Percentiles rank a stretch among this genome's conserved stretches.
Evolutionary conservation across 2,113 vertebrate genomes (phyloP).

Genomic region (Glaucidium brasilianum): DNA sequence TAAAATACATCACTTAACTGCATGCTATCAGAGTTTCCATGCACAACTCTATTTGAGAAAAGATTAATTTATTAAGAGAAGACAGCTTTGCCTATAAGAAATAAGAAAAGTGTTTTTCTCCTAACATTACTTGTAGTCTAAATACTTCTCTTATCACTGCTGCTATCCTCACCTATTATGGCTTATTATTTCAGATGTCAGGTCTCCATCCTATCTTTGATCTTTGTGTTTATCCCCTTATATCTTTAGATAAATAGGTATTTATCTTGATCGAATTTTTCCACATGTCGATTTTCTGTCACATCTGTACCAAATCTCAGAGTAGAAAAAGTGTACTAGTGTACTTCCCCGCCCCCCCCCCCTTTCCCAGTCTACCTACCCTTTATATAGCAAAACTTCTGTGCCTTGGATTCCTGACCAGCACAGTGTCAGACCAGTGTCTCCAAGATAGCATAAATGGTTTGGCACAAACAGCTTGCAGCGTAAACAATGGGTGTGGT

Average conservation of each 20-base stretch:
- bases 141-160: neutral
- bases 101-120: neutral
- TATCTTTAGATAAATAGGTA: neutral
- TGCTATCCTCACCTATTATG: neutral
- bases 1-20: neutral
- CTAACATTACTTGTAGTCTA: neutral
- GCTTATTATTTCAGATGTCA: neutral
- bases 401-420: neutral
- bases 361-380: neutral
- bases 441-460: neutral
- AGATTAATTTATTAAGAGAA: neutral
- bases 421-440: rapidly evolving
- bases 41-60: neutral
- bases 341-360: no score
- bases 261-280: neutral
- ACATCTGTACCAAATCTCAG: neutral
- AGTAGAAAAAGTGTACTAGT: neutral
- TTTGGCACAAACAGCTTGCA: neutral
- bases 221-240: neutral
- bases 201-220: neutral
- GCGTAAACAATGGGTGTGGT: neutral
- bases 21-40: neutral
- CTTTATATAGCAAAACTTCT: neutral
- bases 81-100: neutral
- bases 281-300: neutral